These are phyloP conservation scores for Bos javanicus DNA, from an alignment of 2,113 vertebrate species.

Conservation along the genomic window DNA sequence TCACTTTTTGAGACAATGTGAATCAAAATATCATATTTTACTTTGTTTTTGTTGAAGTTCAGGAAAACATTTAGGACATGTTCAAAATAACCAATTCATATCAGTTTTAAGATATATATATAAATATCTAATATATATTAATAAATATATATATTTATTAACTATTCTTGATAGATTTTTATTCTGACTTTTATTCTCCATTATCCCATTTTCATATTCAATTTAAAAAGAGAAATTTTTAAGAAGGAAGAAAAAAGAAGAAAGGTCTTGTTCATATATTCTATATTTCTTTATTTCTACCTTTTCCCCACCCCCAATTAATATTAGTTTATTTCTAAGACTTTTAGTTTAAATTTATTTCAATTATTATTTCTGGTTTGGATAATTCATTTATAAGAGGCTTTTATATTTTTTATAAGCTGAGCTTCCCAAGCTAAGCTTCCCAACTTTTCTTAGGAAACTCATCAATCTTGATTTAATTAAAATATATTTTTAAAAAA, in stretches of 20 bases:
- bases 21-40: not conserved
- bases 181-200: not conserved
- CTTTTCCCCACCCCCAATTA: not conserved
- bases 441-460: not conserved
- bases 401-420: not conserved
- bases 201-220: not conserved
- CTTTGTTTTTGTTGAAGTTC: not conserved
- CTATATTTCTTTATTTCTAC: not conserved
- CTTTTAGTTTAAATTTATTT: not conserved
- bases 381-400: not conserved
- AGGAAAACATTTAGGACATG: not conserved
- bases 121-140: too few relatives aligned
- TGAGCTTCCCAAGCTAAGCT: not conserved
- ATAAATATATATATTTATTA: not conserved
- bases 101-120: not conserved
- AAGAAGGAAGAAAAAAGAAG: not conserved
- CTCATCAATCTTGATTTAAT: not conserved
- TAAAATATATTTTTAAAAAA: not conserved
- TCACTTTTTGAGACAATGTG: not conserved
- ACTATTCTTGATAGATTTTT: not conserved
- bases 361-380: not conserved
- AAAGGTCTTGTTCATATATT: not conserved
- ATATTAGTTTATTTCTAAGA: not conserved
- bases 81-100: not conserved
- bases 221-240: not conserved